Evolutionary conservation across 2,113 vertebrate species (phyloP).

Genomic region (Baryphthengus martii): DNA sequence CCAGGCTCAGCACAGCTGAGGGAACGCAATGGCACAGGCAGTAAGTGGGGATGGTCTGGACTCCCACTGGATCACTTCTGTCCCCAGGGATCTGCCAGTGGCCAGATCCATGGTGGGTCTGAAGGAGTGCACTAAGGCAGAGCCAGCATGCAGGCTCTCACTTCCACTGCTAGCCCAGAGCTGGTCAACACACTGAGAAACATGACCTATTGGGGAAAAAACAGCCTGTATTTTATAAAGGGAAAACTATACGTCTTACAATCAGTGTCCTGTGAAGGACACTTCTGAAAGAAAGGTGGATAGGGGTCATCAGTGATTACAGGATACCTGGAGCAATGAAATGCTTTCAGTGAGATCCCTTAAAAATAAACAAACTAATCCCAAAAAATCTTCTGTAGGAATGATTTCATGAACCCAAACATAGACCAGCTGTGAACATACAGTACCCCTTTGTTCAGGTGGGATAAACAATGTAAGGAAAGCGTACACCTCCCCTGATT

Average conservation of each 20-base stretch:
- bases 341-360: background rate
- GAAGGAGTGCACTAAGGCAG: background rate
- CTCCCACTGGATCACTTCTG: background rate
- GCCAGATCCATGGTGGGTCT: background rate
- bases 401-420: background rate
- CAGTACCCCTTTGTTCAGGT: background rate
- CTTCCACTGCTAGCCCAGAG: background rate
- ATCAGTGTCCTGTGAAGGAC: background rate
- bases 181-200: background rate
- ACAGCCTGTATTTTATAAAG: background rate
- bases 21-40: fast-evolving
- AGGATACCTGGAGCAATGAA: background rate
- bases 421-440: background rate
- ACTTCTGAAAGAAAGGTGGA: background rate
- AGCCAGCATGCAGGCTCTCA: no score
- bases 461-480: background rate
- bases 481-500: background rate
- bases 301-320: background rate
- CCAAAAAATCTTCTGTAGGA: background rate
- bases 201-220: background rate
- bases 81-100: background rate
- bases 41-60: background rate
- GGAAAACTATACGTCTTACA: background rate
- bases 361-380: background rate
- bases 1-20: background rate